phyloP scores from a whole-genome alignment of 2,888 invertebrate species.

The Tromatobia lineatoria region DNA sequence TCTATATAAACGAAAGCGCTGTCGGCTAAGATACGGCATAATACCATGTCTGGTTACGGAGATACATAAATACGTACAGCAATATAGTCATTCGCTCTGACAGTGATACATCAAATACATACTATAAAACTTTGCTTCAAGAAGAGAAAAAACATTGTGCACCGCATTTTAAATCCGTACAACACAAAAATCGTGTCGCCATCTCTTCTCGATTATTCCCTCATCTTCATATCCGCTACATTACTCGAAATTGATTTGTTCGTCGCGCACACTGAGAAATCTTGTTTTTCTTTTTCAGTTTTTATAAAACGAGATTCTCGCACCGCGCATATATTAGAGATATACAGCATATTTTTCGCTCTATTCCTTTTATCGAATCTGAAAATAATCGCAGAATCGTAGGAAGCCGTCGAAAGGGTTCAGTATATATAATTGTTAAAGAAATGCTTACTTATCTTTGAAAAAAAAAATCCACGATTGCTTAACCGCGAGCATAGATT shows the following conservation, averaged over 20 bases:
- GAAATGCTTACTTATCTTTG: conserved; percentile 37
- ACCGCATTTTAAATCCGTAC: conserved; percentile 41
- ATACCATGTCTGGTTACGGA: conserved; percentile 19
- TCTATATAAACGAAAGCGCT: background rate
- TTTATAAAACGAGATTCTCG: conserved; percentile 20
- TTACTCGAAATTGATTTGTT: conserved; percentile 45
- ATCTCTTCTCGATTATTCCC: background rate
- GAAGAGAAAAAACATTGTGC: conserved; percentile 39
- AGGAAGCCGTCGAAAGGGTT: conserved; percentile 26
- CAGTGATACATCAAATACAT: conserved; percentile 49
- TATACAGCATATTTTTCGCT: conserved; percentile 1
- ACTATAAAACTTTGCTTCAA: conserved; percentile 44
- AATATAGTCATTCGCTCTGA: conserved; percentile 36
- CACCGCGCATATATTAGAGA: conserved; percentile 22
- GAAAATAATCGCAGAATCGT: background rate
- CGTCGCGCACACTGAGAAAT: conserved; percentile 31
- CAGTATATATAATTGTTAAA: conserved; percentile 33
- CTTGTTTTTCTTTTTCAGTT: conserved; percentile 7
- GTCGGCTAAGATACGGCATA: conserved; percentile 5
- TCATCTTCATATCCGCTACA: conserved; percentile 9
- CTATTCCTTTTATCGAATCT: background rate
- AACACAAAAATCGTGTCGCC: conserved; percentile 53
- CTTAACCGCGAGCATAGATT: conserved; percentile 29
- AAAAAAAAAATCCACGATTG: conserved; percentile 21
- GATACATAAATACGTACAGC: conserved; percentile 21